phyloP scores from a whole-genome alignment of 2,113 vertebrate species.

The Ciconia boyciana region DNA sequence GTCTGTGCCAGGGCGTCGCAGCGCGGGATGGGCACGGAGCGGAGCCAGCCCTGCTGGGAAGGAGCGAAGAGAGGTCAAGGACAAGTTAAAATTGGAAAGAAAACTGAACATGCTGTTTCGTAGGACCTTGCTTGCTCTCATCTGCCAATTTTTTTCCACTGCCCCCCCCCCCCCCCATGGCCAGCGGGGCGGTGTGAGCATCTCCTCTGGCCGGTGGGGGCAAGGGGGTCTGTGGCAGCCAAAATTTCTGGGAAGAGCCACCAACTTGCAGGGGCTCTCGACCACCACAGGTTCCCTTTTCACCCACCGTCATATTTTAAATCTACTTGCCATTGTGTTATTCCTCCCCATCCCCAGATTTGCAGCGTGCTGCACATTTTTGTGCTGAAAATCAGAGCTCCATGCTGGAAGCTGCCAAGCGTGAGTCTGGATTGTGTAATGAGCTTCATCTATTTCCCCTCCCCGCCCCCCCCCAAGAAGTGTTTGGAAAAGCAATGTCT shows the following conservation, averaged over 20 bases:
- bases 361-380: neutral
- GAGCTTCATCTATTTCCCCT: neutral
- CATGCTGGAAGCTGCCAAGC: neutral
- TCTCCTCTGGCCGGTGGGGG: neutral
- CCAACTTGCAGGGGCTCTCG: accelerated
- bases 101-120: constrained; percentile 54
- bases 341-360: neutral
- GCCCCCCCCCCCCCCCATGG: neutral
- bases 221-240: neutral
- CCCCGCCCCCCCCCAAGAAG: neutral
- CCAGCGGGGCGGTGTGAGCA: neutral
- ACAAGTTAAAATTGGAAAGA: constrained; percentile 68
- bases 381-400: constrained; percentile 41
- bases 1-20: neutral
- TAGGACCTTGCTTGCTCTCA: neutral
- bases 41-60: constrained; percentile 24
- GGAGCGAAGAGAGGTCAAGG: constrained; percentile 45
- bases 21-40: neutral
- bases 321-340: neutral
- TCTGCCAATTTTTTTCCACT: constrained; percentile 25
- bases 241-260: neutral
- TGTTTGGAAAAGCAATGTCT: neutral
- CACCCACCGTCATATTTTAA: neutral
- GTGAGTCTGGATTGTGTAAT: constrained; percentile 3
- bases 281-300: neutral